phyloP scores from a whole-genome alignment of 2,113 vertebrate species.

The Pogonocichla stellata region DNA sequence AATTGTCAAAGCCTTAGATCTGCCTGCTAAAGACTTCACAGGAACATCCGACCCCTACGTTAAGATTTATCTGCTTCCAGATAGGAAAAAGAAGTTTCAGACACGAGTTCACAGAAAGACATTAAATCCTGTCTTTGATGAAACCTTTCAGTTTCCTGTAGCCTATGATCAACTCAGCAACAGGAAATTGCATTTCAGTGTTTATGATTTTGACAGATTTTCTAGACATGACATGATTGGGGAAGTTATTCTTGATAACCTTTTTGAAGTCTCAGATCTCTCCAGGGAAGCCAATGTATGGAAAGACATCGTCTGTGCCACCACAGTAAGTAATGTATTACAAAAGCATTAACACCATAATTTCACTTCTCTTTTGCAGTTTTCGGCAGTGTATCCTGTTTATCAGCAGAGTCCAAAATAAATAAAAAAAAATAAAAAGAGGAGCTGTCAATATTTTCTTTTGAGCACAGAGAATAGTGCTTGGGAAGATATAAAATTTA shows the following conservation, averaged over 20 bases:
- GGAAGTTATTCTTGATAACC: slow-evolving; percentile 96
- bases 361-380: slow-evolving; percentile 28
- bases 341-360: background rate
- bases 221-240: slow-evolving; percentile 99
- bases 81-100: slow-evolving; percentile 98
- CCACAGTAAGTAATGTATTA: slow-evolving; percentile 86
- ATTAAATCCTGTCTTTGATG: slow-evolving; percentile 92
- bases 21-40: slow-evolving; percentile 95
- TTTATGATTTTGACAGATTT: slow-evolving; percentile 99
- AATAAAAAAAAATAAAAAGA: background rate
- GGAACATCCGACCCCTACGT: slow-evolving; percentile 97
- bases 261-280: slow-evolving; percentile 96
- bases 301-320: slow-evolving; percentile 96
- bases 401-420: background rate
- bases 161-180: slow-evolving; percentile 91
- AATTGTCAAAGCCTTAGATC: slow-evolving; percentile 92
- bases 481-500: background rate
- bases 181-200: slow-evolving; percentile 94
- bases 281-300: slow-evolving; percentile 94
- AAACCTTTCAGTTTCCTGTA: slow-evolving; percentile 93
- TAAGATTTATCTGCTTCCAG: slow-evolving; percentile 96
- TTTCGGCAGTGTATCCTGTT: background rate
- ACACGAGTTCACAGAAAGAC: slow-evolving; percentile 97
- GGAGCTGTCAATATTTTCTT: background rate
- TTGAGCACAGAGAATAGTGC: background rate